Evolutionary conservation across 2,113 vertebrate genomes (phyloP), one percentile per base, ranked within the genome.

Genomic region (Zingel zingel): DNA sequence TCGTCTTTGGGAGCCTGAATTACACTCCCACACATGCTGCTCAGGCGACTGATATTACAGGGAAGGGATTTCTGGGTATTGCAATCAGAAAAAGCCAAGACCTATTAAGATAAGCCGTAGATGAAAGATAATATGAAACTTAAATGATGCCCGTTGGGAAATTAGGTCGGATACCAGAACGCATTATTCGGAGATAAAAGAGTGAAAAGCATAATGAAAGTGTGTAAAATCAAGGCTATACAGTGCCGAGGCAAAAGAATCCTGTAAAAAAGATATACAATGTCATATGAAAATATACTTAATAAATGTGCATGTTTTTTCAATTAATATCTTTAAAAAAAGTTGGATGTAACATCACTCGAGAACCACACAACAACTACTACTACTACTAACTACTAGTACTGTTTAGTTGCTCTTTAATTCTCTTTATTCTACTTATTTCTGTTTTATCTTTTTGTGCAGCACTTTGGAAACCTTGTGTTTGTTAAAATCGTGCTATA

Each of bases 21-120:
- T 64, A 64, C 2, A 5, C 66, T 63, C 64, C 81, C 77, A 65
- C 90, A 68, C 79, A 79, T 58, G 65, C 66, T 43, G 73, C 69
- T 51, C 21, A 51, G 83, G 45, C 56, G n/a, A 72, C 62, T 50
- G 66, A 64, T 78, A 54, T 79, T 54, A 82, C 47, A 27, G 4
- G 7, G 54, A 74, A 77, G 1, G 19, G 67, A 77, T 87, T 84
- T 86, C 79, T 86, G 73, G 58, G 59, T 61, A 71, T 65, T 84
- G 73, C 86, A 84, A 90, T 88, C 64, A 84, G 51, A 57, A 68
- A 81, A 84, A 83, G 77, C 81, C 25, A 74, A 78, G 70, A 69
- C 81, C 68, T 73, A 87, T 93, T 88, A 89, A 89, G 88, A 93
- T 91, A 88, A 91, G 88, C 76, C 23, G 7, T 1, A 76, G 90